A percentile compares a stretch with the other conserved stretches of the same genome.
Conservation (phyloP, 2,113 vertebrate genomes). For the Boleophthalmus pectinirostris region DNA sequence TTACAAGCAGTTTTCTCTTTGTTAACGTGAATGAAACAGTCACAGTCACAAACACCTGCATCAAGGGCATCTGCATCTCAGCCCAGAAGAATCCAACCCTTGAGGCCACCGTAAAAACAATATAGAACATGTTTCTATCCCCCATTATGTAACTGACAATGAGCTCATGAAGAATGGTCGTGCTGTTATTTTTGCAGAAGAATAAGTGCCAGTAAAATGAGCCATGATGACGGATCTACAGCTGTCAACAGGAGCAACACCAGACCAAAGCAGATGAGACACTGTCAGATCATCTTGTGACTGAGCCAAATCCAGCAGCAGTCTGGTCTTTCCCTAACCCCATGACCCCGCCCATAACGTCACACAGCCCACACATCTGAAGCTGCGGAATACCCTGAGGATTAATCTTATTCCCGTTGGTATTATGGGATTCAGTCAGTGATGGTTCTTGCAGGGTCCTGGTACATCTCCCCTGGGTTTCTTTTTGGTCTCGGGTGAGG, state of each 20-base stretch:
- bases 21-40: background rate
- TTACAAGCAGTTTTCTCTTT: too few relatives aligned
- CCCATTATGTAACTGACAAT: slow-evolving; percentile 6
- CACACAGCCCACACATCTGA: slow-evolving; percentile 45
- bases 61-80: background rate
- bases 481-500: slow-evolving; percentile 28
- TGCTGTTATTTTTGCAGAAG: background rate
- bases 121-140: background rate
- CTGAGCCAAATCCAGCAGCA: slow-evolving; percentile 48
- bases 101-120: slow-evolving; percentile 13
- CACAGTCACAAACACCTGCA: background rate
- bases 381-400: background rate
- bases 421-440: background rate
- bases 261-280: slow-evolving; percentile 4
- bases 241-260: slow-evolving; percentile 10
- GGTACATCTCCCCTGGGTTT: slow-evolving; percentile 33
- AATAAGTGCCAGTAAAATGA: slow-evolving; percentile 8
- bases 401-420: slow-evolving; percentile 12
- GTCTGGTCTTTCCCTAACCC: slow-evolving; percentile 44
- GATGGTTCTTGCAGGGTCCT: slow-evolving; percentile 21
- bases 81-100: slow-evolving; percentile 8
- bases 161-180: background rate
- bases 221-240: slow-evolving; percentile 27
- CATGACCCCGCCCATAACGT: slow-evolving; percentile 31
- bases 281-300: slow-evolving; percentile 21